Conservation (phyloP, 2,888 invertebrate genomes). For the Tuberolachnus salignus region DNA sequence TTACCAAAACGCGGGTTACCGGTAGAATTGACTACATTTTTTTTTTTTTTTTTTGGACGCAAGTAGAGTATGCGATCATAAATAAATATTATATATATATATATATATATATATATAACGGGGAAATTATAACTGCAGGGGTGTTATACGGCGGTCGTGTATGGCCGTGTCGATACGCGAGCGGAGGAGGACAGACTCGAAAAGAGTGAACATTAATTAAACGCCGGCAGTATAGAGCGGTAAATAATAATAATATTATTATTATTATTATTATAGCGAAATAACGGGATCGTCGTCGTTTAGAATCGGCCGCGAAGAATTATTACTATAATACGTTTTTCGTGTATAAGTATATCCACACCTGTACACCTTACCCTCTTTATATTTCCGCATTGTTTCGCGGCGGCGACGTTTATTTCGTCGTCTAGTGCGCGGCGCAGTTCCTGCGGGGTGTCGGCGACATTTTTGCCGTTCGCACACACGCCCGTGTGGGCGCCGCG, state of each 20-base stretch:
- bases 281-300: slow-evolving; percentile 35
- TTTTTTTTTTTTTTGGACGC: too few relatives aligned
- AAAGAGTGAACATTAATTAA: slow-evolving; percentile 52
- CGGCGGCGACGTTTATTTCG: slow-evolving; percentile 29
- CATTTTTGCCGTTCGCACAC: slow-evolving; percentile 22
- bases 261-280: slow-evolving; percentile 5
- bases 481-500: background rate
- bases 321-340: slow-evolving; percentile 49
- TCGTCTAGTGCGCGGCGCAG: slow-evolving; percentile 10
- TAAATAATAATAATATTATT: slow-evolving; percentile 55
- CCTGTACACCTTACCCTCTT: too few relatives aligned
- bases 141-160: background rate
- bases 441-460: background rate
- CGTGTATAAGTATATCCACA: too few relatives aligned
- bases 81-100: too few relatives aligned
- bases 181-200: background rate
- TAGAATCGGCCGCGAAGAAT: slow-evolving; percentile 15
- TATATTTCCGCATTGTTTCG: slow-evolving; percentile 45
- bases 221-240: slow-evolving; percentile 37
- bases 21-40: too few relatives aligned
- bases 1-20: too few relatives aligned
- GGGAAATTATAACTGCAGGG: too few relatives aligned
- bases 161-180: background rate
- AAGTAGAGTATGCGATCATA: too few relatives aligned
- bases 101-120: too few relatives aligned